Base-by-base conservation (phyloP, 2,113 vertebrate species). In the Corythornis vintsioides region DNA sequence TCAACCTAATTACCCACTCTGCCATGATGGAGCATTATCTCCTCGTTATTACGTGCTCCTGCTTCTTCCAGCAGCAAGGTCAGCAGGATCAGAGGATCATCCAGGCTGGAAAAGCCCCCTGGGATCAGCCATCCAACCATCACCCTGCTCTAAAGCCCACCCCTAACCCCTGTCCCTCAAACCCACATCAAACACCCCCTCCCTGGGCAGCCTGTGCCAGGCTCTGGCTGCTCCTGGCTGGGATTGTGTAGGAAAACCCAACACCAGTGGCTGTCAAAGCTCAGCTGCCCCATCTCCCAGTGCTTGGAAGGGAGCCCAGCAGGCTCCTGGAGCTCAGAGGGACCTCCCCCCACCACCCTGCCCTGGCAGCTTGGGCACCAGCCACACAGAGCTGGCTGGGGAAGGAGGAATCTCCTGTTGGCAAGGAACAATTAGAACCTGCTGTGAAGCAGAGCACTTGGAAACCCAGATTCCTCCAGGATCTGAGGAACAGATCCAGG, bases 1-100 rank as follows among this genome's bases (percentile, higher is more conserved):
- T 73, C 83, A 93, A 43, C 90, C 93, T 70, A 61, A 90, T 88
- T 86, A 91, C 8, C 66, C 66, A 55, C 66, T 82, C 91, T 74
- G 18, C 91, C 88, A 19, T 67, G 59, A 83, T 1, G 21, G 64
- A 59, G 69, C 26, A 33, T 43, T 59, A 31, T 33, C 35, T n/a
- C 5, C 1, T 31, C 26, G 67, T 89, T 72, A 47, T 59, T 6
- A 83, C 53, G 69, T 15, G 73, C 67, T 71, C 2, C 1, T 67
- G 73, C n/a, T 82, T 24, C 60, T 29, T n/a, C 31, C 5, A 26
- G 40, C 66, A 82, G 76, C 19, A 13, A 31, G 83, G 70, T 29
- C 50, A 73, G 90, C 79, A 77, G 38, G 38, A 38, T 10, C 38
- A 38, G 38, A 38, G 38, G 38, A 38, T 38, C 38, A 38, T 4